Conservation (phyloP, 2,113 vertebrate genomes). For the Eolophus roseicapilla region DNA sequence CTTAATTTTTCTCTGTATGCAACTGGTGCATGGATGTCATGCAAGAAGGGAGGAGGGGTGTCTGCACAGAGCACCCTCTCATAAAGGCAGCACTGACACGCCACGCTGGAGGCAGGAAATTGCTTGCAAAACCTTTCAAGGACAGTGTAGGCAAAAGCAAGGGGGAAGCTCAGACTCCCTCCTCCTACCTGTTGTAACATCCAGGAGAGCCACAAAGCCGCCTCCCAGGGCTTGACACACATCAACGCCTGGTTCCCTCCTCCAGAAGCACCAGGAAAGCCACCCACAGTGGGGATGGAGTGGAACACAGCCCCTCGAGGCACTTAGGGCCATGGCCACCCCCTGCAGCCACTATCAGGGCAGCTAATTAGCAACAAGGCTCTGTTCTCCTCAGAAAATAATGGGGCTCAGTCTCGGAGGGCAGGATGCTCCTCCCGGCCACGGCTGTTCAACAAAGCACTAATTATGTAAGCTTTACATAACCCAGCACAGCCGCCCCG, state of each 20-base stretch:
- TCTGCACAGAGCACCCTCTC: neutral
- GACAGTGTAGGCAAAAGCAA: rapidly evolving
- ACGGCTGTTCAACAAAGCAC: slow-evolving; percentile 60
- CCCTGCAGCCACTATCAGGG: neutral
- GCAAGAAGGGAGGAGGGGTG: neutral
- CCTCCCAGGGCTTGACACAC: neutral
- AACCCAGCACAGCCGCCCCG: slow-evolving; percentile 50
- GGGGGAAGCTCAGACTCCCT: neutral
- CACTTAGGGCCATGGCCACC: neutral
- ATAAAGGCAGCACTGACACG: neutral
- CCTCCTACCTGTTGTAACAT: neutral
- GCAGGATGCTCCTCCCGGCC: slow-evolving; percentile 48
- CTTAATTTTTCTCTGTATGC: neutral
- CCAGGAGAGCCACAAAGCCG: neutral
- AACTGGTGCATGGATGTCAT: neutral
- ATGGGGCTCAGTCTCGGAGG: slow-evolving; percentile 3
- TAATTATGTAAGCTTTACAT: slow-evolving; percentile 73
- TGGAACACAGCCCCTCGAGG: rapidly evolving
- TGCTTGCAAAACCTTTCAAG: neutral
- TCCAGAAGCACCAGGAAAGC: neutral
- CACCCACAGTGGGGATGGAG: neutral
- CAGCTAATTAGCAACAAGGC: slow-evolving; percentile 24
- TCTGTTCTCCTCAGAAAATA: slow-evolving; percentile 36
- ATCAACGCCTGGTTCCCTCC: rapidly evolving
- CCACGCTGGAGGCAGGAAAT: neutral